Evolutionary conservation across 2,888 invertebrate genomes (phyloP), one percentile per base, ranked within the genome.

Genomic region (Conistra vaccinii): DNA sequence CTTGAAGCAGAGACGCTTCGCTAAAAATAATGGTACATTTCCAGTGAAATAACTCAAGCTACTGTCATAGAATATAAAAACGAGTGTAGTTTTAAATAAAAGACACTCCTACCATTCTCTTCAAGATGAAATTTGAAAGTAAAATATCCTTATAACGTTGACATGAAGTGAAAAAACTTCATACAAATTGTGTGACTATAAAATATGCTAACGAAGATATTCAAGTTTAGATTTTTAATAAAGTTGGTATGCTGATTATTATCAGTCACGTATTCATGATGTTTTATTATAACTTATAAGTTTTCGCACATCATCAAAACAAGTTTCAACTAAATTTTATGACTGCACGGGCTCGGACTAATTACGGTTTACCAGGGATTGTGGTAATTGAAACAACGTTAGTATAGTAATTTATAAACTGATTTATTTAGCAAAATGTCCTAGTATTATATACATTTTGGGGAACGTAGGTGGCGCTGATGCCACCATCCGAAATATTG

Each of bases 121-220:
- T 66, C 14, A 48, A 68, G 42, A 65, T 69, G 29, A 71, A 77
- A 80, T 70, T 81, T 81, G 2, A 68, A 76, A 76, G 58, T 76
- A 6, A 68, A 80, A 80, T 71, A 10, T 65, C 29, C 39, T 65
- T 51, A 35, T 63, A 76, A 63, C 12, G 10, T 42, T 68, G 57
- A 51, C 65, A 39, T 20, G 23, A 17, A 55, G 32, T 42, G 48
- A 58, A 60, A 68, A 82, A 71, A 53, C 26, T 63, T 69, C 39
- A 62, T 39, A 69, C 26, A 60, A 80, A 63, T 76, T 76, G 26
- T 60, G 39, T 29, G 35, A 29, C 20, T 55, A 29, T 55, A 60
- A 55, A 71, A 70, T 55, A 70, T 68, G 26, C 26, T 60, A 55
- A 63, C 23, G 9, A 35, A 45, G n/a, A 45, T 35, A 55, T 51